Evolutionary conservation across 2,888 invertebrate genomes (phyloP).

Genomic region (Pandemis heparana): DNA sequence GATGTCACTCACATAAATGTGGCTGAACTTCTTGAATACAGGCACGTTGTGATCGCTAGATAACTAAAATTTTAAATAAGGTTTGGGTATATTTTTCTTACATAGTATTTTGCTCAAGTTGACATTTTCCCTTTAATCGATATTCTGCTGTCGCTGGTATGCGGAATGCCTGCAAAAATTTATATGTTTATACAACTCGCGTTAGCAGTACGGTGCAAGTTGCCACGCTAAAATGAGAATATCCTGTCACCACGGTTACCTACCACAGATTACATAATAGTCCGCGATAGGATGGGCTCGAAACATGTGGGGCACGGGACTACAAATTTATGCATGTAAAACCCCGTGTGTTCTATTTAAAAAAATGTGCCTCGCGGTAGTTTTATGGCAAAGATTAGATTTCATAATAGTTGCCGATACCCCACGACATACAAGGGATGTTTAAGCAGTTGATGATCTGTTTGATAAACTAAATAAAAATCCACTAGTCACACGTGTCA

Average conservation of each 20-base stretch:
- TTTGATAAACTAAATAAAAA: background rate
- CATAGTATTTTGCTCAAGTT: background rate
- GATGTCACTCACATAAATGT: background rate
- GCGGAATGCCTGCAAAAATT: background rate
- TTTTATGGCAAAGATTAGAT: too few relatives aligned
- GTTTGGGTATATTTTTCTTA: too few relatives aligned
- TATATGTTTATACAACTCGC: background rate
- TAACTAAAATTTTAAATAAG: background rate
- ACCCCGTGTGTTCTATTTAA: too few relatives aligned
- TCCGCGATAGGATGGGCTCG: too few relatives aligned
- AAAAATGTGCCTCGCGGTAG: too few relatives aligned
- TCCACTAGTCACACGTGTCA: conserved; percentile 6
- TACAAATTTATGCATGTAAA: too few relatives aligned
- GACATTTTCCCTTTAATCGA: background rate
- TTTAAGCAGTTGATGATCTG: background rate
- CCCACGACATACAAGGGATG: background rate
- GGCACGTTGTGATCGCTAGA: background rate
- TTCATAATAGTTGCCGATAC: too few relatives aligned
- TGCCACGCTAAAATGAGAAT: too few relatives aligned
- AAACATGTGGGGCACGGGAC: too few relatives aligned
- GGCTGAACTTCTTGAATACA: background rate
- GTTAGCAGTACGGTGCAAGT: background rate
- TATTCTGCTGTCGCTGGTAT: background rate
- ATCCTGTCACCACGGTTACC: background rate
- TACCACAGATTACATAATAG: too few relatives aligned